Evolutionary conservation across 2,888 invertebrate genomes (phyloP).

Genomic region (Emmelina monodactyla): DNA sequence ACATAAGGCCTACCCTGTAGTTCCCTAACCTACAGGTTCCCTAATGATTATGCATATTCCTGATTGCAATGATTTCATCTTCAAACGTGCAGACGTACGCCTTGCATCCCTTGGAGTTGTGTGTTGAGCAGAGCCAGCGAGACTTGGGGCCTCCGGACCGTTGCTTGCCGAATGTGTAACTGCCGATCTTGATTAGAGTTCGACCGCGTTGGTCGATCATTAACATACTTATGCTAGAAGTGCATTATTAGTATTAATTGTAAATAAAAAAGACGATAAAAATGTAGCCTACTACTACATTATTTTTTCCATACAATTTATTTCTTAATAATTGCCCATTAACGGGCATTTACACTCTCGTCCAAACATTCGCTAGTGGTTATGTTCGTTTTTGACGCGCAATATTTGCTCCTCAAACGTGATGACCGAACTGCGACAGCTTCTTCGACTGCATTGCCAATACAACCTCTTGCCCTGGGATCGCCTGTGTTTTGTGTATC

Average conservation of each 20-base stretch:
- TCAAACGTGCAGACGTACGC: neutral
- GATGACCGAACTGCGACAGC: constrained; percentile 18
- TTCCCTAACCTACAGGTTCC: no score
- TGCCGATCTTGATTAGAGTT: neutral
- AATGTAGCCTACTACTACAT: no score
- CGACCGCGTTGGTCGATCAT: neutral
- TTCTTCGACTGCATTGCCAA: constrained; percentile 26
- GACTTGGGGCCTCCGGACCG: neutral
- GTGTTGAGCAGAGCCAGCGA: neutral
- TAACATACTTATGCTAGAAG: no score
- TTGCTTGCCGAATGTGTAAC: neutral
- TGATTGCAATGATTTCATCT: neutral
- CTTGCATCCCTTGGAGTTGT: neutral
- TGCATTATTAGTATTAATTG: no score
- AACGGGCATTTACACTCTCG: no score
- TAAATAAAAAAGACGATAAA: no score
- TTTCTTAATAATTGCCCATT: no score
- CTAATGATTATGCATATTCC: neutral
- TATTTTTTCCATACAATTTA: no score
- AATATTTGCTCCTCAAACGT: constrained; percentile 18
- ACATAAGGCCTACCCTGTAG: no score
- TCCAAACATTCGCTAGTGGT: no score
- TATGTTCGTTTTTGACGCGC: constrained; percentile 20
- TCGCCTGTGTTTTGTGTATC: constrained; percentile 20
- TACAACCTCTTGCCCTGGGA: constrained; percentile 17